Base-by-base conservation (phyloP, 2,888 invertebrate genomes). In the Harpagoxenus sublaevis region DNA sequence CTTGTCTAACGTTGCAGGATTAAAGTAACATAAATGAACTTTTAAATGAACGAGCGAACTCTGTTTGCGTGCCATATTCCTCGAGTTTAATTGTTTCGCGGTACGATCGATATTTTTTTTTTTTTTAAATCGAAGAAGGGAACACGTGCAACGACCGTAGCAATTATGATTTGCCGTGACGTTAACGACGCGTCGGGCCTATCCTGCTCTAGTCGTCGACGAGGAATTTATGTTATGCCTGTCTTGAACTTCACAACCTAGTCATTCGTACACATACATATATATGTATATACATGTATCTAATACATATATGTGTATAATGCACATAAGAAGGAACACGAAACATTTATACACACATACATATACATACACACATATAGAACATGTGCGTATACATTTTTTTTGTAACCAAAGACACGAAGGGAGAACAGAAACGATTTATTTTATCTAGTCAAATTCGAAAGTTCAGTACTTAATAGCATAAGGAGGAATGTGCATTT, bases 401-500 rank as follows among this genome's bases (percentile, higher is more conserved):
- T 91, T 90, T 91, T 86, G 83, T 91, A 91, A 93, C 92, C 93
- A 93, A 93, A 93, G 91, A 91, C 89, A 87, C 85, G 77, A 75
- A 78, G 84, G 75, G 48, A 55, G 60, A 79, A 65, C 87, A 87
- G 86, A 87, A 84, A 89, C 87, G 88, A 89, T 88, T 91, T 91
- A 91, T 91, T 92, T 91, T 91, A 90, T 93, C 91, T 92, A 92
- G 94, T 94, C 94, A 94, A 90, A 92, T 92, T 68, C 42, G 28
- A 31, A 42, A 91, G 88, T 93, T 94, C 88, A 91, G 94, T 94
- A 94, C 94, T 94, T 94, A 94, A 93, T 92, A 92, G 91, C 86
- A 85, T 91, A 92, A 93, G 89, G 93, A 94, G 94, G 94, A 94
- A 94, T 94, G 94, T 94, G 94, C 94, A 94, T 94, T 92, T 42